Evolutionary conservation across 2,888 invertebrate genomes (phyloP).

Genomic region (Cactoblastis cactorum): DNA sequence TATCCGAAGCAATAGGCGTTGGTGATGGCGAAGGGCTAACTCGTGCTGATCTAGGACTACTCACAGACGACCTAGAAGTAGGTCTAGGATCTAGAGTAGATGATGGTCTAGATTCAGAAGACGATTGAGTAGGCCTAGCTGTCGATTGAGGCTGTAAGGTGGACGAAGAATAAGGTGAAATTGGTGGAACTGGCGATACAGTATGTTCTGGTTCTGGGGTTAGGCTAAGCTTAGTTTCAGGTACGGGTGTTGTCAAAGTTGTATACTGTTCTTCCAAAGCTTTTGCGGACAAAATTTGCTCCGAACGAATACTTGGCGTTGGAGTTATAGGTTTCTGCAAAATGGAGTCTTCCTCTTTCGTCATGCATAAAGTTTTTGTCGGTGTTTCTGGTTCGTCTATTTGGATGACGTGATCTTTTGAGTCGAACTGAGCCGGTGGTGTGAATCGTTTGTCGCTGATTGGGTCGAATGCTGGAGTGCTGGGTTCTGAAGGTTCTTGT

Average conservation of each 20-base stretch:
- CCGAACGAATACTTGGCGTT: constrained; percentile 47
- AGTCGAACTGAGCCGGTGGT: constrained; percentile 42
- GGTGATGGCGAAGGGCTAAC: constrained; percentile 56
- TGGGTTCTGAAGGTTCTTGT: constrained; percentile 51
- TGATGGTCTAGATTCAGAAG: constrained; percentile 19
- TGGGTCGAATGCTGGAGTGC: constrained; percentile 46
- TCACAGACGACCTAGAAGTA: constrained; percentile 27
- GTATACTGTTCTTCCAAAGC: constrained; percentile 50
- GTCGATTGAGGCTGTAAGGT: constrained; percentile 23
- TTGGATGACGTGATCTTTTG: constrained; percentile 54
- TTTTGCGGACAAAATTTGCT: constrained; percentile 63
- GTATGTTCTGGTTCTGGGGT: constrained; percentile 14
- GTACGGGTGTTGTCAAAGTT: constrained; percentile 26
- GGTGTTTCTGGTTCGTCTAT: constrained; percentile 58
- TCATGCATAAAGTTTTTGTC: constrained; percentile 51
- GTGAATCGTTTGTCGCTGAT: constrained; percentile 36
- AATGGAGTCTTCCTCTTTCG: constrained; percentile 51
- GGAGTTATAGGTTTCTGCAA: constrained; percentile 63
- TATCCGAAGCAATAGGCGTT: constrained; percentile 58
- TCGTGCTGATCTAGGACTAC: constrained; percentile 44
- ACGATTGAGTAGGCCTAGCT: constrained; percentile 23
- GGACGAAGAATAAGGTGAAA: constrained; percentile 15
- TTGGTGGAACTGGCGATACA: constrained; percentile 3
- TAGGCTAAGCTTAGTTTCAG: constrained; percentile 10
- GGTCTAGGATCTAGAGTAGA: constrained; percentile 22